Base-by-base conservation (phyloP, 2,797 vertebrate genomes). In the Eulemur albifrons region DNA sequence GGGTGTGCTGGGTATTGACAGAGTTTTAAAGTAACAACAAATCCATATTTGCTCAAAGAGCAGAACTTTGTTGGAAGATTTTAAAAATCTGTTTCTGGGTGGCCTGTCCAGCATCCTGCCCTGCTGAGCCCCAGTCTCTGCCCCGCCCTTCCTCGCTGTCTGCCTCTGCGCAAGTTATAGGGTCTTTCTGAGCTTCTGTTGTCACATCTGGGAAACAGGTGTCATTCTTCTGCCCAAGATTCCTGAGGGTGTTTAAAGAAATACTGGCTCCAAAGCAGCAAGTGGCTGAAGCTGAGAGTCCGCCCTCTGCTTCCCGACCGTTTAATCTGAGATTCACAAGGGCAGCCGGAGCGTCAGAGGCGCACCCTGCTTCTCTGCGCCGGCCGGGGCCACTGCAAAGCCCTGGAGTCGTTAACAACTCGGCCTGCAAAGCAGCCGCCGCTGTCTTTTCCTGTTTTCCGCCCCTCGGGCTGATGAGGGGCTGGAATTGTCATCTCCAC, bases 101-200 rank as follows among this genome's bases (percentile, higher is more conserved):
- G 8, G n/a, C 69, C 52, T 2, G n/a, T 72, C 4, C 0, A 27
- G 35, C 30, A 2, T 12, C 2, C 7, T 27, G 61, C 32, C 86
- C 32, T 54, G 80, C 63, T 23, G 2, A 30, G 59, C 57, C 30
- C 59, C 5, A 6, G n/a, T 7, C 35, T 20, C 2, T 4, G 20
- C 32, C 32, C 11, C 0, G 27, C 25, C 14, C 52, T 1, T 1
- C 0, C 5, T 21, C 0, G 25, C 80, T 4, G 0, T 13, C 30
- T 35, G 50, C 50, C 20, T 1, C 7, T n/a, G 72, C 11, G 25
- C 38, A n/a, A 17, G 32, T 54, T 21, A 5, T 52, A 27, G 13
- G 65, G 14, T 27, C 17, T 61, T 8, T 32, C 83, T 20, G 45
- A 72, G 45, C 30, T 0, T 21, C 6, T 0, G 3, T 45, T 38